Percentiles rank a stretch among this genome's conserved stretches.
These are phyloP conservation scores for Drosophila sucinea DNA, from an alignment of 1,140 invertebrate species.

Conservation along the genomic window DNA sequence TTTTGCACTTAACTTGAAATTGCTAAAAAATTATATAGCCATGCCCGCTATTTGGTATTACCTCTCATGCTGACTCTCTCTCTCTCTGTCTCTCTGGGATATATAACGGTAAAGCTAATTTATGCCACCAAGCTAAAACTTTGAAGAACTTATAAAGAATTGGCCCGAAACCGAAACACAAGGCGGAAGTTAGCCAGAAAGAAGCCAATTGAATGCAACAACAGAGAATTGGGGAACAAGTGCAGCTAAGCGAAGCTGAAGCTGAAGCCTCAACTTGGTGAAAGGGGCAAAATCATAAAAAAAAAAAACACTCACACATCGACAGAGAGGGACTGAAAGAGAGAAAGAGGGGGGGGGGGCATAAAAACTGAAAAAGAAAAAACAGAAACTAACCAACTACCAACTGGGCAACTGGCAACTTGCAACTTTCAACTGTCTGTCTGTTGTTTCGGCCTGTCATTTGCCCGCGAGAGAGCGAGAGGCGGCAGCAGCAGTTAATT, in stretches of 20 bases:
- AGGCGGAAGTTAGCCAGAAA: slow-evolving; percentile 24
- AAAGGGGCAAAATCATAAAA: slow-evolving; percentile 20
- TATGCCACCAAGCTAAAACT: slow-evolving; percentile 19
- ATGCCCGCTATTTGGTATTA: neutral
- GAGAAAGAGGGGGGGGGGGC: neutral
- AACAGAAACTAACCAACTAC: slow-evolving; percentile 4
- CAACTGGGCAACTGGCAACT: slow-evolving; percentile 9
- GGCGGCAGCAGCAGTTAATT: neutral
- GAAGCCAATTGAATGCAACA: slow-evolving; percentile 31
- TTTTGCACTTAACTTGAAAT: slow-evolving; percentile 12
- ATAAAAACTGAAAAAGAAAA: neutral
- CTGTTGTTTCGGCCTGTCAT: slow-evolving; percentile 11
- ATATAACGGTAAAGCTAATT: slow-evolving; percentile 25
- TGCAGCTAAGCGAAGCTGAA: slow-evolving; percentile 13
- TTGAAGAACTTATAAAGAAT: slow-evolving; percentile 19
- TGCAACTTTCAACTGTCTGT: neutral
- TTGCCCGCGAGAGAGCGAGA: neutral
- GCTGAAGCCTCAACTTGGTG: slow-evolving; percentile 13
- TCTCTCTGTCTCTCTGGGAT: neutral
- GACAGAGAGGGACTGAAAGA: neutral
- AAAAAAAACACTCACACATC: neutral
- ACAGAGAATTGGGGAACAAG: slow-evolving; percentile 21
- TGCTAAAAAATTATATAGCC: slow-evolving; percentile 14
- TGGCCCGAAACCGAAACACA: slow-evolving; percentile 24
- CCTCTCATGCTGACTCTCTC: neutral